Evolutionary conservation across 2,888 invertebrate genomes (phyloP), one percentile per base, ranked within the genome.

Genomic region (Alsophila aescularia): DNA sequence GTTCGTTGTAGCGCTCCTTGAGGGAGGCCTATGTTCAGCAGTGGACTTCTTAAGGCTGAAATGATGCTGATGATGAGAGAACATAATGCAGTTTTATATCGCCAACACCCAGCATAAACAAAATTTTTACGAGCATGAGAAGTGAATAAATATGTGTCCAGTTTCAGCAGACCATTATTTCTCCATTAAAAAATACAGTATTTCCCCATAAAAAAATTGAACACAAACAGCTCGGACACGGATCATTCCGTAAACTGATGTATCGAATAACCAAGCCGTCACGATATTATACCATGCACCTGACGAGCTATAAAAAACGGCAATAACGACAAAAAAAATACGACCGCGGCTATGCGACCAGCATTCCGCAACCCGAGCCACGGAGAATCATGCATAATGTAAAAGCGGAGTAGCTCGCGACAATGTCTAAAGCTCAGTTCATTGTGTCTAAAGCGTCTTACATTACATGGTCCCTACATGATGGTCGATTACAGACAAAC

Each of bases 361-460:
- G 37, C 61, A 59, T 64, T 55, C 58, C 55, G 53, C 39, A 48
- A 59, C 52, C 44, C 36, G 56, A 51, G 40, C 44, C 39, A 50
- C 32, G 43, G 47, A 40, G 40, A 36, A 41, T 34, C 41, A 50
- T 61, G 54, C 57, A 57, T 61, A 42, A 57, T 57, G 58, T 40
- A 55, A 40, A 41, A 15, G 39, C 48, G 34, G 41, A 42, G 34
- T 12, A 15, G 42, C 21, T 44, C 32, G 32, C 32, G 32, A 32
- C 32, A 32, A 9, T 13, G 32, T 36, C 9, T n/a, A n/a, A n/a
- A n/a, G n/a, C n/a, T n/a, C n/a, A n/a, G n/a, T n/a, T n/a, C 14
- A 31, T 12, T 31, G 12, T 31, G 12, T 12, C 12, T 21, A 3
- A 5, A 32, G 12, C 8, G 14, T 5, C 14, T 14, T 31, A 31